Base-by-base conservation (phyloP, 2,888 invertebrate species). In the Leptura quadrifasciata region DNA sequence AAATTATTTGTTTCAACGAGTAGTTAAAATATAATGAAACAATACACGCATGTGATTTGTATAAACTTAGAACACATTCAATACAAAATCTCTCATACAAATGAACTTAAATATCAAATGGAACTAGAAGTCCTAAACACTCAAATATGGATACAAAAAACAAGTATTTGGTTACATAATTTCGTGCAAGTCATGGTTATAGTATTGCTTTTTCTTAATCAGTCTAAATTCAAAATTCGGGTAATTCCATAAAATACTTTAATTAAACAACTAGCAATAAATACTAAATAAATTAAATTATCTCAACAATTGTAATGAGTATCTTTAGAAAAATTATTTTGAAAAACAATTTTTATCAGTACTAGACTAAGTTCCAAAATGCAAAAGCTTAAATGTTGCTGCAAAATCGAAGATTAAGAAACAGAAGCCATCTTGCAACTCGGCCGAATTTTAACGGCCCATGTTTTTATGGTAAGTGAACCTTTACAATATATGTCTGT, bases 151-250 rank as follows among this genome's bases (percentile, higher is more conserved):
- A 47, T 47, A 78, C 70, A 57, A 79, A 79, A 31, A 81, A 78
- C 69, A 74, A 76, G 68, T 76, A 64, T 80, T 78, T 61, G 39
- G 71, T 71, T 76, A 76, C 63, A 73, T 73, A 68, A 77, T 74
- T 80, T 76, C 68, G 76, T 82, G 79, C 80, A 81, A 81, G 82
- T 84, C 83, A 84, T 82, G 81, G 79, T 82, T 83, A 84, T 80
- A 82, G 84, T 88, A 88, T 88, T 88, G 86, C 87, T 88, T 87
- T 84, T 88, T 82, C 80, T 82, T 86, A 85, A 85, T 88, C 88
- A 88, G 88, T 88, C 88, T 88, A 87, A 88, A 86, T 84, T 86
- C 84, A 86, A 87, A 87, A 88, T 88, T 88, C 86, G 87, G 84
- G 85, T 84, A 85, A 82, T 84, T 86, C 84, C 85, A 85, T 84